Evolutionary conservation across 1,140 invertebrate genomes (phyloP).

Genomic region (Trachelipus rathkii): DNA sequence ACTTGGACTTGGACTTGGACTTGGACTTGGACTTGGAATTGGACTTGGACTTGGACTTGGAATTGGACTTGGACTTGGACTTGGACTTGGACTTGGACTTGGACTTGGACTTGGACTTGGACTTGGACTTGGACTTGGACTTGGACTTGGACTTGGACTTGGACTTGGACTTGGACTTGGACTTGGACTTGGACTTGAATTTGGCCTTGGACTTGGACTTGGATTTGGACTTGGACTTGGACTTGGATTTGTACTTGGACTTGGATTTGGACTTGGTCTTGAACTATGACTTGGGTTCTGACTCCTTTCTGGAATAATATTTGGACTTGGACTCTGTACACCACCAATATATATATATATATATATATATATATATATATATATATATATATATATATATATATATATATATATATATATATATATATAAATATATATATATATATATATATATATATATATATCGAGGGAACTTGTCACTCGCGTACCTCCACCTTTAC

Average conservation of each 20-base stretch:
- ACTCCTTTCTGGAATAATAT: not conserved
- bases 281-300: not conserved
- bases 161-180: not conserved
- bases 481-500: no score
- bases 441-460: no score
- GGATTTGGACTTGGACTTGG: not conserved
- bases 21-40: no score
- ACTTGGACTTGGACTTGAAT: not conserved
- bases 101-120: not conserved
- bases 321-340: no score
- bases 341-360: no score
- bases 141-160: conserved; percentile 1
- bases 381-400: no score
- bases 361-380: no score
- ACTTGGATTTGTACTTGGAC: not conserved
- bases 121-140: not conserved
- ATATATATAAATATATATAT: no score
- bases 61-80: no score
- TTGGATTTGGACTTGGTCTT: not conserved
- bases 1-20: not conserved
- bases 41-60: no score
- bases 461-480: no score
- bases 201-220: not conserved
- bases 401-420: no score
- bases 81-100: conserved; percentile 5